These are phyloP conservation scores for Gastrophysa polygoni DNA, from an alignment of 2,888 invertebrate genomes.

Conservation along the genomic window DNA sequence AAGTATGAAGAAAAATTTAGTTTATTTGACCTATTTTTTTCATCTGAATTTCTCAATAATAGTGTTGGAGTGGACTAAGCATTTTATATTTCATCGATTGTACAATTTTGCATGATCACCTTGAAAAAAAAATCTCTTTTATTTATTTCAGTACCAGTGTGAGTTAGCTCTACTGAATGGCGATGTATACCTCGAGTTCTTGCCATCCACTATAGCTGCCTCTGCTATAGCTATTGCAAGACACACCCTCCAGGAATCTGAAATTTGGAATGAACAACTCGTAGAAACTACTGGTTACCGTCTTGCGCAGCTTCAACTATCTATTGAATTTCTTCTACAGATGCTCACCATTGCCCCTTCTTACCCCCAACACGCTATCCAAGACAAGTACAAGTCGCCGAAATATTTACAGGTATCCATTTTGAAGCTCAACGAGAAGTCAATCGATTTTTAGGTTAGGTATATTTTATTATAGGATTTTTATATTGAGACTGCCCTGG, in stretches of 20 bases:
- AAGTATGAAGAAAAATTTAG: too few species aligned
- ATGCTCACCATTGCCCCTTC: constrained; percentile 61
- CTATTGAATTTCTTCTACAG: constrained; percentile 71
- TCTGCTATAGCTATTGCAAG: constrained; percentile 82
- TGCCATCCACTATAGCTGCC: constrained; percentile 83
- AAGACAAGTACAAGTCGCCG: constrained; percentile 84
- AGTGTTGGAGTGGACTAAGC: too few species aligned
- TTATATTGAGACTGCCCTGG: constrained; percentile 22
- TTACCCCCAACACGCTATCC: constrained; percentile 79
- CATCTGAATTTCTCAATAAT: too few species aligned
- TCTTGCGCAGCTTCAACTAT: constrained; percentile 68
- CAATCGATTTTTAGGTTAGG: constrained; percentile 31
- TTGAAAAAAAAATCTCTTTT: too few species aligned
- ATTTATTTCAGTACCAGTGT: constrained; percentile 71
- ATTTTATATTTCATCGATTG: too few species aligned
- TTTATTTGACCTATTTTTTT: too few species aligned
- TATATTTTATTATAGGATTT: constrained; percentile 9
- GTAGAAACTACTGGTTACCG: constrained; percentile 72
- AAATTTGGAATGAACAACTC: constrained; percentile 70
- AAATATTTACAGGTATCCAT: constrained; percentile 63
- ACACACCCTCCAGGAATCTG: constrained; percentile 67
- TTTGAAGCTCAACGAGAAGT: constrained; percentile 33
- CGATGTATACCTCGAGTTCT: constrained; percentile 81
- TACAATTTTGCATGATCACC: too few species aligned
- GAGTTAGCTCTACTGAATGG: constrained; percentile 87